Percentiles rank a stretch among this genome's conserved stretches.
Evolutionary conservation across 2,888 invertebrate genomes (phyloP).

Genomic region (Tetheella fluctuosa): DNA sequence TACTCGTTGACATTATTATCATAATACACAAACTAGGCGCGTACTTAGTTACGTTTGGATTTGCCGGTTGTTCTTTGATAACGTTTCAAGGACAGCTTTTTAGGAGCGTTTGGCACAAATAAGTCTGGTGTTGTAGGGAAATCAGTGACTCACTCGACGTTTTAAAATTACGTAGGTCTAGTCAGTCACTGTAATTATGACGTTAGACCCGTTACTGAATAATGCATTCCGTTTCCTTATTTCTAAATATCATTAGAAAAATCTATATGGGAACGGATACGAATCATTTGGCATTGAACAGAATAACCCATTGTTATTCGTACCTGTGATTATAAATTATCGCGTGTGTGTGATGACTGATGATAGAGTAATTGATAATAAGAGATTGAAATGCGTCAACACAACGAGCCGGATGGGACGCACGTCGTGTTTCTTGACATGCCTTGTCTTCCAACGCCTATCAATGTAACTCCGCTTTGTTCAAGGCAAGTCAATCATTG

Average conservation of each 20-base stretch:
- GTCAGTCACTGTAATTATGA: background rate
- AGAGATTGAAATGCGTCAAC: constrained; percentile 3
- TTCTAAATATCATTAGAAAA: background rate
- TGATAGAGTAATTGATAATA: constrained; percentile 8
- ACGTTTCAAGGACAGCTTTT: constrained; percentile 25
- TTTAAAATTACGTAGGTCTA: background rate
- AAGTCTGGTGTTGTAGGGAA: no score
- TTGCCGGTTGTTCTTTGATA: constrained; percentile 29
- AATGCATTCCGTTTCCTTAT: background rate
- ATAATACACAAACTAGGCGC: background rate
- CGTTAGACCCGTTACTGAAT: background rate
- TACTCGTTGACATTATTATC: constrained; percentile 24
- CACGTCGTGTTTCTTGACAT: constrained; percentile 39
- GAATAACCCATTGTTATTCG: constrained; percentile 8
- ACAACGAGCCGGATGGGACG: constrained; percentile 9
- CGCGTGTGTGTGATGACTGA: constrained; percentile 9
- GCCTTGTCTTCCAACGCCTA: constrained; percentile 44
- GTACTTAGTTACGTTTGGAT: constrained; percentile 13
- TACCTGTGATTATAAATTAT: constrained; percentile 2
- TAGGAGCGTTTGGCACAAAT: constrained; percentile 15
- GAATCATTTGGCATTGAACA: constrained; percentile 6
- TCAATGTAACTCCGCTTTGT: constrained; percentile 39
- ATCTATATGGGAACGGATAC: background rate
- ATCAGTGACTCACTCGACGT: background rate
- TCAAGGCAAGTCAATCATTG: constrained; percentile 50